Percentiles rank a stretch among this genome's conserved stretches.
Evolutionary conservation across 2,113 vertebrate species (phyloP).

Genomic region (Catagonus wagneri): DNA sequence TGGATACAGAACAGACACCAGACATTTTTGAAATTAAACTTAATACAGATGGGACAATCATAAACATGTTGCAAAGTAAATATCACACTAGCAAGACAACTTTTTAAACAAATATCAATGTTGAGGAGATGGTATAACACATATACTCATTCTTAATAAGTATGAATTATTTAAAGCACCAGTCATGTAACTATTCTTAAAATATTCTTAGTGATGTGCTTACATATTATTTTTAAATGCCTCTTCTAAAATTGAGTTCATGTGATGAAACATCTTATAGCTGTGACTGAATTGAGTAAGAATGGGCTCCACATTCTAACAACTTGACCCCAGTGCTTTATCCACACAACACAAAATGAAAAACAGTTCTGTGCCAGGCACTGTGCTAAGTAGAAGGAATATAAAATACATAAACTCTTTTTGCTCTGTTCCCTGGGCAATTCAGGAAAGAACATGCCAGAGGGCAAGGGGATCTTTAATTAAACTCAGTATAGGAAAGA

Average conservation of each 20-base stretch:
- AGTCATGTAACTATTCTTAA: neutral
- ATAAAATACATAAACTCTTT: neutral
- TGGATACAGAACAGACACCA: conserved; percentile 80
- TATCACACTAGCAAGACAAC: conserved; percentile 33
- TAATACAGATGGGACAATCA: conserved; percentile 74
- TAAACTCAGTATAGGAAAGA: neutral
- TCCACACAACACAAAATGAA: neutral
- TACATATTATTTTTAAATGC: conserved; percentile 2
- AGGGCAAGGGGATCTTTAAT: neutral
- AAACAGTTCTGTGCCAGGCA: neutral
- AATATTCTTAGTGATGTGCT: neutral
- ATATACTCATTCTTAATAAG: conserved; percentile 44
- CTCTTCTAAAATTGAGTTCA: neutral
- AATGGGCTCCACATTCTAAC: neutral
- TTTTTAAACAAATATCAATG: neutral
- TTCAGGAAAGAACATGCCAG: neutral
- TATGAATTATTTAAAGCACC: conserved; percentile 47
- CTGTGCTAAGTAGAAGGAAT: neutral
- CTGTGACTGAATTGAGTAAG: neutral
- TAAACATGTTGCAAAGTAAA: conserved; percentile 66
- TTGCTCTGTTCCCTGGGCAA: neutral
- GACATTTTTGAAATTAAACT: conserved; percentile 81
- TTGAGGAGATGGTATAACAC: neutral
- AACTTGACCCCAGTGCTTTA: neutral
- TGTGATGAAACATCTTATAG: neutral